Conservation (phyloP, 1,140 invertebrate species). For the Bombyx mandarina region DNA sequence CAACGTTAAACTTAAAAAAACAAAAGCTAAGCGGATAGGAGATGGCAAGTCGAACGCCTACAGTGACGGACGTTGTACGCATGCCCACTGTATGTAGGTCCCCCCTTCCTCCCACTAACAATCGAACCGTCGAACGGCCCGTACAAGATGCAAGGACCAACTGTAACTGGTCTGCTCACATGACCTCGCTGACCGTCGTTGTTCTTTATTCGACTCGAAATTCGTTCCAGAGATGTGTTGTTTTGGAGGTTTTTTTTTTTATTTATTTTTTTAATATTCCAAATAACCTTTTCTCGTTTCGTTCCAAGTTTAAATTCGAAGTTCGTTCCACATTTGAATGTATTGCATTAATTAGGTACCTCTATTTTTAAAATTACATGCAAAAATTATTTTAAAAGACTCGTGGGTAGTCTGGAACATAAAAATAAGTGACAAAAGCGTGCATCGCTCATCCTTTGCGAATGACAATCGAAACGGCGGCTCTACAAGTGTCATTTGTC, state of each 20-base stretch:
- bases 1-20: no score
- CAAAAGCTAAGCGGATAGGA: no score
- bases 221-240: constrained; percentile 21
- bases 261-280: neutral
- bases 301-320: neutral
- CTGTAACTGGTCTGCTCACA: constrained; percentile 23
- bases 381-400: no score
- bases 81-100: constrained; percentile 25
- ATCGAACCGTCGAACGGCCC: constrained; percentile 14
- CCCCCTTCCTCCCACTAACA: constrained; percentile 23
- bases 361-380: no score
- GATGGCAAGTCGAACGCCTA: constrained; percentile 28
- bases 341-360: neutral
- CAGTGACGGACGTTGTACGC: constrained; percentile 34
- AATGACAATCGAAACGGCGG: constrained; percentile 32
- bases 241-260: constrained; percentile 4
- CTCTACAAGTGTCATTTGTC: constrained; percentile 28
- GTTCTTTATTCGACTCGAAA: constrained; percentile 47
- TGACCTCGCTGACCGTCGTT: constrained; percentile 40
- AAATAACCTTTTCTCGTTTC: neutral
- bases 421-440: constrained; percentile 11
- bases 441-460: constrained; percentile 11
- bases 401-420: no score
- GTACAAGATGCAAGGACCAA: constrained; percentile 20
- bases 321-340: neutral